Percentiles rank a stretch among this genome's conserved stretches.
These are phyloP conservation scores for Dynastes tityus DNA, from an alignment of 2,888 invertebrate genomes.

Conservation along the genomic window DNA sequence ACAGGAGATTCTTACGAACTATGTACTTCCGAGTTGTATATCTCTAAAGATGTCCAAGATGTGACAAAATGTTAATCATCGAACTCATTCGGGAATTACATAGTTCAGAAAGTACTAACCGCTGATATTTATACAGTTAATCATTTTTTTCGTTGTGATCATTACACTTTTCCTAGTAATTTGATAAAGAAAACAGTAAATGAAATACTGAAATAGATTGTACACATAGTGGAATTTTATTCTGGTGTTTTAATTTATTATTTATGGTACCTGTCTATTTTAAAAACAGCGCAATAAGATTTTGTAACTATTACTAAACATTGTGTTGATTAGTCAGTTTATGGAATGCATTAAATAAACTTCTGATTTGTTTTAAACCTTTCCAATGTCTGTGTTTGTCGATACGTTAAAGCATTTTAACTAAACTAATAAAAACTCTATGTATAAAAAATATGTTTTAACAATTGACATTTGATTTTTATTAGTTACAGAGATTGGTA, in stretches of 20 bases:
- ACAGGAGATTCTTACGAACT: too few relatives aligned
- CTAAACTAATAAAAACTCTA: slow-evolving; percentile 34
- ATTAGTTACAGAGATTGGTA: slow-evolving; percentile 7
- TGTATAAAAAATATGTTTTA: slow-evolving; percentile 50
- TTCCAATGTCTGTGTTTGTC: slow-evolving; percentile 4
- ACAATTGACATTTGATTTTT: slow-evolving; percentile 47
- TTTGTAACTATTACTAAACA: not conserved
- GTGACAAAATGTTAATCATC: too few relatives aligned
- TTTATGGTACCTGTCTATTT: not conserved
- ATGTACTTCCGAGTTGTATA: too few relatives aligned
- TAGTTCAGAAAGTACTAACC: too few relatives aligned
- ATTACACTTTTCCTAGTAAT: too few relatives aligned
- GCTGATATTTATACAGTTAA: too few relatives aligned
- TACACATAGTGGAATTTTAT: slow-evolving; percentile 12
- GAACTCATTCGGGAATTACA: too few relatives aligned
- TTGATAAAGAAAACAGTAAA: too few relatives aligned
- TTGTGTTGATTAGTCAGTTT: not conserved
- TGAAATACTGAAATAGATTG: not conserved
- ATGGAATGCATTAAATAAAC: slow-evolving; percentile 18
- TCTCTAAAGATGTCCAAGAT: too few relatives aligned
- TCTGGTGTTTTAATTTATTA: slow-evolving; percentile 8
- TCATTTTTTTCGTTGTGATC: too few relatives aligned
- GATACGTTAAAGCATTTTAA: slow-evolving; percentile 6
- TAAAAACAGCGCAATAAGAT: not conserved
- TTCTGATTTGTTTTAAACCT: not conserved